Evolutionary conservation across 2,113 vertebrate genomes (phyloP).

Genomic region (Myiozetetes cayanensis): DNA sequence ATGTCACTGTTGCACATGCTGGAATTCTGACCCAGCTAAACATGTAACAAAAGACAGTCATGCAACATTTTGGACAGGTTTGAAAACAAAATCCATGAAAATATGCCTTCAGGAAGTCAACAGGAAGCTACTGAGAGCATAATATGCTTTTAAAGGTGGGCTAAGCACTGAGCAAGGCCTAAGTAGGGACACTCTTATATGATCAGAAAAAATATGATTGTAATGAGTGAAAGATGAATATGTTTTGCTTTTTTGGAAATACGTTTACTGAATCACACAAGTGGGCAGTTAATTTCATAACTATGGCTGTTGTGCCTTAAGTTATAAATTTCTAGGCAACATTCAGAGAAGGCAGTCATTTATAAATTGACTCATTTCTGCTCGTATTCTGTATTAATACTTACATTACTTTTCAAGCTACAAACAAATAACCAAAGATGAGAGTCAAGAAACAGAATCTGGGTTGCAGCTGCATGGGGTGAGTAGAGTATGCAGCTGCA

Average conservation of each 20-base stretch:
- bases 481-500: neutral
- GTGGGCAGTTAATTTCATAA: conserved; percentile 35
- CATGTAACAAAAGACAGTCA: neutral
- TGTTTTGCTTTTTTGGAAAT: conserved; percentile 31
- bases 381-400: neutral
- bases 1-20: neutral
- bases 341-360: neutral
- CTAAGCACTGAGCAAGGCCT: neutral
- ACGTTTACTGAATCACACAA: conserved; percentile 28
- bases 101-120: neutral
- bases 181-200: neutral
- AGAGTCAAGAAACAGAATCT: neutral
- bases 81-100: neutral
- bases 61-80: neutral
- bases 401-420: neutral
- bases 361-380: conserved; percentile 19
- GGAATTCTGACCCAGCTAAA: neutral
- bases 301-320: neutral
- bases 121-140: neutral
- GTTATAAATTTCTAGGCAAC: conserved; percentile 18
- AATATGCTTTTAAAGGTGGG: neutral
- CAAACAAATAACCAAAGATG: neutral
- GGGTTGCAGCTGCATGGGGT: neutral
- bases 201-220: neutral
- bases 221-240: neutral